A percentile compares a stretch with the other conserved stretches of the same genome.
Evolutionary conservation across 2,888 invertebrate species (phyloP).

Genomic region (Andricus curvator): DNA sequence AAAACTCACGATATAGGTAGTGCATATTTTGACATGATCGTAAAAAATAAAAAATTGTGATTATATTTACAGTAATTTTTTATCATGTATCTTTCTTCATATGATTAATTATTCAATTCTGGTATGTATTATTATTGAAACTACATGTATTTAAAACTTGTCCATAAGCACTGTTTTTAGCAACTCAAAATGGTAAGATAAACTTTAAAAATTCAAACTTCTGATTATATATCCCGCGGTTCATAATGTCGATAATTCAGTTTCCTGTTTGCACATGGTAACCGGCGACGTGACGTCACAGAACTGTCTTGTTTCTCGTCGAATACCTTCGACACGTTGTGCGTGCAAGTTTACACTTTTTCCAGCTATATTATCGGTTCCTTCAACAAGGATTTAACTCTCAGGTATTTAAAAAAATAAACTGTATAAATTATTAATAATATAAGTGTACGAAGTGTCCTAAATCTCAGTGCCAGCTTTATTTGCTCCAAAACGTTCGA

Average conservation of each 20-base stretch:
- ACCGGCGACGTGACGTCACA: constrained; percentile 64
- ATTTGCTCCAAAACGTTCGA: not conserved
- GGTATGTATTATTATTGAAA: not conserved
- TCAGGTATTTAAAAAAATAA: constrained; percentile 50
- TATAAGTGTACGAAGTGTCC: not conserved
- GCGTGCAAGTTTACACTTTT: constrained; percentile 51
- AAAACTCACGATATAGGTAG: no score
- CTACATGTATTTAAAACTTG: not conserved
- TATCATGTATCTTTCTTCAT: not conserved
- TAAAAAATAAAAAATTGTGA: no score
- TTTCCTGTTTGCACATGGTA: constrained; percentile 48
- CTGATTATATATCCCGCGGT: not conserved
- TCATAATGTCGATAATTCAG: constrained; percentile 54
- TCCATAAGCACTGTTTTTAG: not conserved
- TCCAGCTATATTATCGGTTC: constrained; percentile 45
- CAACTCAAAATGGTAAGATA: not conserved
- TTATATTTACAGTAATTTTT: no score
- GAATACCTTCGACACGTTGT: constrained; percentile 63
- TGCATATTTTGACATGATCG: no score
- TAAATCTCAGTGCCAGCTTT: not conserved
- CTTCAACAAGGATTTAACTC: constrained; percentile 47
- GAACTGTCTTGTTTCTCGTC: constrained; percentile 56
- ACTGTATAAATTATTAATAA: not conserved
- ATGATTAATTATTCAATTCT: no score
- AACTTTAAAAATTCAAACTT: not conserved